Base-by-base conservation (phyloP, 2,888 invertebrate species). In the Scelioninae gen. 1 region DNA sequence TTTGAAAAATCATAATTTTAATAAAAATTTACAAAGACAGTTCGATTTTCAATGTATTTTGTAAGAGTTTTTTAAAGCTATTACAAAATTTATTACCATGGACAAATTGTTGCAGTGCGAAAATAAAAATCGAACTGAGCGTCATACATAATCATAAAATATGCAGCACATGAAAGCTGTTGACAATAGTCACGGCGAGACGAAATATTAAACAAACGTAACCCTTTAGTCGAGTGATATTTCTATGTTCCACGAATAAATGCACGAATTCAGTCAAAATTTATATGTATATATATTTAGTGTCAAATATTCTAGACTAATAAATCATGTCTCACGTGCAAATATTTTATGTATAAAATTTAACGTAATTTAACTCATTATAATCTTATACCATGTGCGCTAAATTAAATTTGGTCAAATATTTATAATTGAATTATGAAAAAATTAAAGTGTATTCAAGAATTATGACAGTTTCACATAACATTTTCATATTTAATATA, bases 181-280 rank as follows among this genome's bases (percentile, higher is more conserved):
- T 68, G 60, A 68, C 76, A 68, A 60, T 53, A 53, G 53, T 60
- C 45, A 58, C 31, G 31, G 56, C 49, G 56, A 75, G 49, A 56
- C 65, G 34, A 58, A 66, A 75, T 75, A 65, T 49, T 75, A 75
- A 75, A 75, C 56, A 66, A 75, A 66, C 58, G 65, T 15, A 65
- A 31, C 65, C 49, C 65, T 65, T 75, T 75, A 75, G 38, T 75
- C 65, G 58, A 75, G 75, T 66, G 75, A 75, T 66, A 75, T 75
- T 75, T 75, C 75, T 75, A 58, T 66, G 65, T 66, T 66, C 58
- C 65, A 34, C 51, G 51, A 49, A 56, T 49, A 58, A 45, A 40
- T 10, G 53, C 51, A 32, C 29, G 29, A 51, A 16, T 71, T 32
- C 43, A 49, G 11, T 23, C 15, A 43, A 74, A 62, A 65, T 65